Evolutionary conservation across 2,797 vertebrate species (phyloP).

Genomic region (Helostoma temminkii): DNA sequence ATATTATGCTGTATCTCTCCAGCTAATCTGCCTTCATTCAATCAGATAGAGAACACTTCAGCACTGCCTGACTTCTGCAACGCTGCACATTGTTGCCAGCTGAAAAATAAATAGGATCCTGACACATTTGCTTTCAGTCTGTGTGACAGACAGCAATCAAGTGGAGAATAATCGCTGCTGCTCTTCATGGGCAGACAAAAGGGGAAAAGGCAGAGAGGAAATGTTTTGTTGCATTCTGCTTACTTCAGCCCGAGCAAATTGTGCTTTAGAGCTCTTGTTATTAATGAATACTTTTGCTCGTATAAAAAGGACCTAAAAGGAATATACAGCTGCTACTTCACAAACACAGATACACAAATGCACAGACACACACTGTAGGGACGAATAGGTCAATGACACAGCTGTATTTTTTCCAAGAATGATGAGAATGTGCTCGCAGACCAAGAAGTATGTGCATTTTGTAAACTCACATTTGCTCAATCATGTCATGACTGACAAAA

Average conservation of each 20-base stretch:
- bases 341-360: neutral
- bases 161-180: conserved; percentile 56
- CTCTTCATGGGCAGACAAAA: conserved; percentile 23
- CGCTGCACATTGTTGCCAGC: conserved; percentile 39
- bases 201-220: conserved; percentile 35
- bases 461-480: neutral
- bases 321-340: conserved; percentile 55
- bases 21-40: conserved; percentile 9
- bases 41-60: conserved; percentile 44
- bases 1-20: too few relatives aligned
- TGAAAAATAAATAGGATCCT: conserved; percentile 23
- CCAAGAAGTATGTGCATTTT: conserved; percentile 9
- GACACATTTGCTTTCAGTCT: conserved; percentile 52
- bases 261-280: conserved; percentile 45
- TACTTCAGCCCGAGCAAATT: conserved; percentile 38
- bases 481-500: conserved; percentile 16
- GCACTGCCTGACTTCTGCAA: conserved; percentile 33
- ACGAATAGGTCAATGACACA: conserved; percentile 36
- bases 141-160: conserved; percentile 59
- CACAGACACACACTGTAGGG: neutral
- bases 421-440: neutral
- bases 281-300: conserved; percentile 44
- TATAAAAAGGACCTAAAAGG: conserved; percentile 43
- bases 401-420: conserved; percentile 18
- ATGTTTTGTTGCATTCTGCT: conserved; percentile 41